Evolutionary conservation across 2,888 invertebrate genomes (phyloP).

Genomic region (Eremobia ochroleuca): DNA sequence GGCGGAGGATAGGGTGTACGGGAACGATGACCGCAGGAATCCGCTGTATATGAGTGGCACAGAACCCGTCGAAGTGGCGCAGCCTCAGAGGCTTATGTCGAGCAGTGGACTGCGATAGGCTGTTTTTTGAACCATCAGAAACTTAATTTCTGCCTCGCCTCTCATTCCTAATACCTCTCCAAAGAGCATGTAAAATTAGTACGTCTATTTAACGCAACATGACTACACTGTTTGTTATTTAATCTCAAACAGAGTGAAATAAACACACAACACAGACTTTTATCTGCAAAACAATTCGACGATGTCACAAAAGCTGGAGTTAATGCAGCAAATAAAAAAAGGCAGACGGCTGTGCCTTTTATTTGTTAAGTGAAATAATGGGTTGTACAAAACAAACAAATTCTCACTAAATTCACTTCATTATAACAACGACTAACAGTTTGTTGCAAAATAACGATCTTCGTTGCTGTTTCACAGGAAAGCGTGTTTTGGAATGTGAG

Average conservation of each 20-base stretch:
- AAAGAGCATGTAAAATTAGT: background rate
- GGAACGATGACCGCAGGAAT: too few species aligned
- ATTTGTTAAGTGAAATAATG: slow-evolving; percentile 56
- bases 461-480: slow-evolving; percentile 57
- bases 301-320: slow-evolving; percentile 41
- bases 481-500: slow-evolving; percentile 35
- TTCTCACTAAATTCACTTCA: slow-evolving; percentile 67
- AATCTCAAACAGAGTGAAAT: slow-evolving; percentile 20
- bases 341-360: slow-evolving; percentile 35
- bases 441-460: slow-evolving; percentile 64
- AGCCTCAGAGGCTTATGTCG: too few species aligned
- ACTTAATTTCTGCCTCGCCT: too few species aligned
- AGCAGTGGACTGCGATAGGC: too few species aligned
- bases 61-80: too few species aligned
- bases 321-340: slow-evolving; percentile 44
- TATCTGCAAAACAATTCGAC: slow-evolving; percentile 57
- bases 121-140: too few species aligned
- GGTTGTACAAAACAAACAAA: slow-evolving; percentile 49
- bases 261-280: slow-evolving; percentile 38
- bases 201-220: background rate
- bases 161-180: background rate
- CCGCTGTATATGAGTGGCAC: too few species aligned
- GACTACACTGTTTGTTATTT: background rate
- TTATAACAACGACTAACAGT: slow-evolving; percentile 66
- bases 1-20: too few species aligned